Evolutionary conservation across 2,113 vertebrate species (phyloP), one percentile per base, ranked within the genome.

Genomic region (Prunella himalayana): DNA sequence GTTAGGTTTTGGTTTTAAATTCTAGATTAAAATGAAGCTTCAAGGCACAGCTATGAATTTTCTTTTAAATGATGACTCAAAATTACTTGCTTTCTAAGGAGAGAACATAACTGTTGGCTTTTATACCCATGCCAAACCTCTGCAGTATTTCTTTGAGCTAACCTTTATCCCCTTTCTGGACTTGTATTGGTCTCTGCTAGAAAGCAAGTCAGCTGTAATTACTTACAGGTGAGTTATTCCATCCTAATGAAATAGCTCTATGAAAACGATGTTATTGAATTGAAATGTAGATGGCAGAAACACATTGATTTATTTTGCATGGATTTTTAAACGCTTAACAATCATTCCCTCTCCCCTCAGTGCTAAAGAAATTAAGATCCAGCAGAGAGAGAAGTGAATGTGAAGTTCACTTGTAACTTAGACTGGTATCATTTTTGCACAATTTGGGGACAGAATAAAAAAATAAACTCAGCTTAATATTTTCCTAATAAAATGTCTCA

Each of bases 161-260:
- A 95, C 94, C 87, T 96, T 96, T 94, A 95, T 96, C 92, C 96
- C 92, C 87, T 92, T 92, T 88, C 91, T 94, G 91, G 80, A 83
- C 89, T 90, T 64, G 82, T 41, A 78, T 61, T 92, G 82, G 94
- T 94, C 95, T 94, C 91, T 89, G 94, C 93, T 93, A 94, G 87
- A 96, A 97, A 96, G 93, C 96, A 85, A 96, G 95, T 91, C 97
- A 95, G 91, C 95, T 91, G 71, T 97, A 96, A 96, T 96, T 95
- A 95, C 97, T 97, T 97, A 95, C 97, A 97, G 97, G 97, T 97
- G 97, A 97, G 91, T 96, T 96, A 92, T 86, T 95, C 96, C 95
- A 70, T 90, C 44, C 93, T 95, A 95, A 92, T 91, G 96, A 97
- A 97, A 95, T 93, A 94, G 90, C 92, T 91, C 92, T 94, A 96